Conservation (phyloP, 35 echinoderm and acorn worm species). For the Ptychodera flava region DNA sequence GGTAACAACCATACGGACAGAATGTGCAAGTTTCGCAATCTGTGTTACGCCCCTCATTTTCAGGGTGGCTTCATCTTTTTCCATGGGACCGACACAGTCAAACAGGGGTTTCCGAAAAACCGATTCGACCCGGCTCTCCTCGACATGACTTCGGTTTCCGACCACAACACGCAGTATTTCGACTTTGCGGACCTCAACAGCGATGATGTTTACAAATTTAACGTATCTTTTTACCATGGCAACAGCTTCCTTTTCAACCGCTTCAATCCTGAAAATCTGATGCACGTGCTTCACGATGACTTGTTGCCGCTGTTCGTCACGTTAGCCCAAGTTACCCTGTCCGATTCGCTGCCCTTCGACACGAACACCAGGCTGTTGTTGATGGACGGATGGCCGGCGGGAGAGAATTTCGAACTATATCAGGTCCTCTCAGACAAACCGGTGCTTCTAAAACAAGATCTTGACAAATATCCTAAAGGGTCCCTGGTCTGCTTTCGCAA, state of each 20-base stretch:
- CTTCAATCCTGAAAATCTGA: conserved; percentile 78
- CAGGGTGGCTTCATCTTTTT: conserved; percentile 68
- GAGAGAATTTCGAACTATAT: conserved; percentile 64
- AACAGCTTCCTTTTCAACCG: conserved; percentile 76
- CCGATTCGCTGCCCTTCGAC: neutral
- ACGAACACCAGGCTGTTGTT: conserved; percentile 40
- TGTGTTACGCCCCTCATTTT: conserved; percentile 50
- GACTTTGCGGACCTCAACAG: conserved; percentile 50
- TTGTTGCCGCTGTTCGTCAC: conserved; percentile 75
- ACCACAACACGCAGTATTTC: conserved; percentile 99
- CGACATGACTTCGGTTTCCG: conserved; percentile 71
- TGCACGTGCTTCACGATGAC: conserved; percentile 98
- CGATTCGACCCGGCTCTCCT: conserved; percentile 68
- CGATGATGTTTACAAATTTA: neutral
- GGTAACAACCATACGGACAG: conserved; percentile 65
- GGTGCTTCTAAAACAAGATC: conserved; percentile 53
- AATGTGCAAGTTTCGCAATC: conserved; percentile 69
- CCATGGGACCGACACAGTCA: conserved; percentile 37
- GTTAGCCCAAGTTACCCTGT: conserved; percentile 23
- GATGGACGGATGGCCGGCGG: conserved; percentile 48
- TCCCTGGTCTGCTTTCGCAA: conserved; percentile 68
- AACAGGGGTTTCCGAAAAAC: conserved; percentile 49
- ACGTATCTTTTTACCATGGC: conserved; percentile 27
- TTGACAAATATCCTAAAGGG: conserved; percentile 11
- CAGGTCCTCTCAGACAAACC: conserved; percentile 33